Evolutionary conservation across 2,888 invertebrate species (phyloP).

Genomic region (Poecilobothrus nobilitatus): DNA sequence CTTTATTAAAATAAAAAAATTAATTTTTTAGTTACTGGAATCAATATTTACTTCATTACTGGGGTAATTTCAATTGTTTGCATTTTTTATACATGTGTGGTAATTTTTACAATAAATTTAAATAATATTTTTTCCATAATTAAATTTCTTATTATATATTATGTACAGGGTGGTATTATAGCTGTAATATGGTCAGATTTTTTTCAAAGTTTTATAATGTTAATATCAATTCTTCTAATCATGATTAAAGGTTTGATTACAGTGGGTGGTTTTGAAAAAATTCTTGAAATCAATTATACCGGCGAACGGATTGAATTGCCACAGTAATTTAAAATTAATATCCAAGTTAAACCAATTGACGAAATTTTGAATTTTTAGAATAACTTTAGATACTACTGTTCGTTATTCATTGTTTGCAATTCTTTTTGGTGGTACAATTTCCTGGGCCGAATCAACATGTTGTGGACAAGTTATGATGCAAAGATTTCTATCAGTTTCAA

Average conservation of each 20-base stretch:
- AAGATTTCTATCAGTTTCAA: conserved; percentile 67
- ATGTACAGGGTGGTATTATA: neutral
- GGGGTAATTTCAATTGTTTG: conserved; percentile 62
- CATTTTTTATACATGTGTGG: conserved; percentile 82
- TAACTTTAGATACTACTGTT: conserved; percentile 67
- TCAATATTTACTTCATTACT: conserved; percentile 66
- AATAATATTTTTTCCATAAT: too few relatives aligned
- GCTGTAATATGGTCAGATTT: conserved; percentile 68
- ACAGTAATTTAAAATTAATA: conserved; percentile 45
- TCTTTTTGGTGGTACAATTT: conserved; percentile 61
- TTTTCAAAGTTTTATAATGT: conserved; percentile 68
- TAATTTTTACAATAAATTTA: conserved; percentile 45
- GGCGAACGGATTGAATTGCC: conserved; percentile 63
- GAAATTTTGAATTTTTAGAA: conserved; percentile 47
- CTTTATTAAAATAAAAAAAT: too few relatives aligned
- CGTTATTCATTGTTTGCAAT: conserved; percentile 71
- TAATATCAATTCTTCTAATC: conserved; percentile 62
- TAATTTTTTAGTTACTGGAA: conserved; percentile 42
- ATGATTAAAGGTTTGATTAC: conserved; percentile 65
- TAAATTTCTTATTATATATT: too few relatives aligned
- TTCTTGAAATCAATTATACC: conserved; percentile 57
- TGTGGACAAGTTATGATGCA: conserved; percentile 84
- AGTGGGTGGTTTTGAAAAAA: conserved; percentile 58
- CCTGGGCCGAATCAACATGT: conserved; percentile 61
- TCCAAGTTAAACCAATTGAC: neutral